Percentiles rank a stretch among this genome's conserved stretches.
phyloP scores from a whole-genome alignment of 2,113 vertebrate species.

The Pseudopipra pipra region DNA sequence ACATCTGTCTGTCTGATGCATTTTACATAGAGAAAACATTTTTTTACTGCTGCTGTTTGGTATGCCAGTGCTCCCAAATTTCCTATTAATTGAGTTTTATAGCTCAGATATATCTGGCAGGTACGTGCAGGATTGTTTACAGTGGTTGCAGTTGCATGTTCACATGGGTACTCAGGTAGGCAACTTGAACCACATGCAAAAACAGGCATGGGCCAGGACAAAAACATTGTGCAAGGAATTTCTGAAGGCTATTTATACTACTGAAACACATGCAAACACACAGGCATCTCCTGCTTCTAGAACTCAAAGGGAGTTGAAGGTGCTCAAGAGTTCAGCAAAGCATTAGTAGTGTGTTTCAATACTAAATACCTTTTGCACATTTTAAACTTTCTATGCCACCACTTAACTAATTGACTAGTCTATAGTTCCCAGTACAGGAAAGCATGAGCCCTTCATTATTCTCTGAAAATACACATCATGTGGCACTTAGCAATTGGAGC shows the following conservation, averaged over 20 bases:
- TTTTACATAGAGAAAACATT: neutral
- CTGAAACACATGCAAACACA: neutral
- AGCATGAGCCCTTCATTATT: neutral
- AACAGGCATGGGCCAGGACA: neutral
- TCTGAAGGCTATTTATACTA: neutral
- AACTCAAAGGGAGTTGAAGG: neutral
- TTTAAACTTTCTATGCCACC: neutral
- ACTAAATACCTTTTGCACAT: neutral
- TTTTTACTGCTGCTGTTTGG: neutral
- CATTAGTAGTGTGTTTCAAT: neutral
- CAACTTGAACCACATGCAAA: neutral
- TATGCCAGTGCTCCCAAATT: neutral
- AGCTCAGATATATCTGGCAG: neutral
- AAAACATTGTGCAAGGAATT: neutral
- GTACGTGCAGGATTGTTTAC: neutral
- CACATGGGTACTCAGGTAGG: neutral
- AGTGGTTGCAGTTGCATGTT: neutral
- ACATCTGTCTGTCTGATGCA: neutral
- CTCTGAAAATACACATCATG: neutral
- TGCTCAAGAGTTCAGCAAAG: neutral
- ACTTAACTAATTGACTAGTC: neutral
- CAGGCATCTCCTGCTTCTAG: neutral
- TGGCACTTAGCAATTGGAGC: neutral
- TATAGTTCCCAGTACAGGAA: neutral
- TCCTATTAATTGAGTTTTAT: neutral